These are phyloP conservation scores for Sprattus sprattus DNA, from an alignment of 2,113 vertebrate genomes.

Conservation along the genomic window DNA sequence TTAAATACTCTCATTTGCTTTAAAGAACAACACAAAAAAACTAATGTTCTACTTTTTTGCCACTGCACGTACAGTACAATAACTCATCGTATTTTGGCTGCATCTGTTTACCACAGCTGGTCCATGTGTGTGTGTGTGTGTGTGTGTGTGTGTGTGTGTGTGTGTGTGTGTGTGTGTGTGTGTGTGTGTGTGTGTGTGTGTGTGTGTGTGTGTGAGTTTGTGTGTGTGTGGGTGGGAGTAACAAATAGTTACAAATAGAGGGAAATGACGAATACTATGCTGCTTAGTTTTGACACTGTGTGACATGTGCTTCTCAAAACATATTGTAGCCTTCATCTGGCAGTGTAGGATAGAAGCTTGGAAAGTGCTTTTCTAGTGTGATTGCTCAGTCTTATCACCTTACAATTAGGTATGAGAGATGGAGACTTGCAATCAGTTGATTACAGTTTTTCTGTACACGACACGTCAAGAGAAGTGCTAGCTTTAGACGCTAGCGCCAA, in stretches of 20 bases:
- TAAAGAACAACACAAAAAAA: conserved; percentile 4
- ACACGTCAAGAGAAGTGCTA: too few species aligned
- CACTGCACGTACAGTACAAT: conserved; percentile 8
- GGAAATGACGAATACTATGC: conserved; percentile 11
- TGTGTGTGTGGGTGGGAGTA: neutral
- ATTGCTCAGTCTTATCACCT: too few species aligned
- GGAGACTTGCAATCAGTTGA: too few species aligned
- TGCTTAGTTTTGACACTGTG: conserved; percentile 34
- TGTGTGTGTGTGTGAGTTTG: conserved; percentile 7
- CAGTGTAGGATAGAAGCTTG: neutral
- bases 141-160: conserved; percentile 13
- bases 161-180: neutral
- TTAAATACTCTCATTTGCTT: conserved; percentile 21
- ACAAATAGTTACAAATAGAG: conserved; percentile 20
- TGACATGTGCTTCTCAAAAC: neutral
- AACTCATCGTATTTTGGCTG: neutral
- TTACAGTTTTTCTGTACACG: too few species aligned
- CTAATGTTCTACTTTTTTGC: neutral
- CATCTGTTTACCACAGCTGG: neutral
- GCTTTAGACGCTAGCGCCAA: too few species aligned
- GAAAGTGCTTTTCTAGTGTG: neutral
- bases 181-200: conserved; percentile 12
- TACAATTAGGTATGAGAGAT: too few species aligned
- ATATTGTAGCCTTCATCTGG: conserved; percentile 1
- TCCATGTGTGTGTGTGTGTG: neutral